Conservation (phyloP, 1,140 invertebrate genomes). For the Drosophila repletoides region DNA sequence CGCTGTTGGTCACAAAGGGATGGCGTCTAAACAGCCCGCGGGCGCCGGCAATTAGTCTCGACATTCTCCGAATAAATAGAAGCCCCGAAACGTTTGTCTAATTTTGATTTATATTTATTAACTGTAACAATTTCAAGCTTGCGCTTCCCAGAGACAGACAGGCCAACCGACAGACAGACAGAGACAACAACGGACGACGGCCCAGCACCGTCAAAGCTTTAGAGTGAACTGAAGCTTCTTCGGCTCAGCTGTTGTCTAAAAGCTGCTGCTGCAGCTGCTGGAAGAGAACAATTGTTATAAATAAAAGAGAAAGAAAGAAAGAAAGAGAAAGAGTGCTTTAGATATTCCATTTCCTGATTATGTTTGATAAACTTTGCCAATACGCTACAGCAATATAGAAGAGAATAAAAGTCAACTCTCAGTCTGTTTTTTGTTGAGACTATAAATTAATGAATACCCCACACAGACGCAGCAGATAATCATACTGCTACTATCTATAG, state of each 20-base stretch:
- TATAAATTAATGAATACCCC: background rate
- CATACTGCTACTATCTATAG: background rate
- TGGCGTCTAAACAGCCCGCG: slow-evolving; percentile 82
- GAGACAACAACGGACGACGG: background rate
- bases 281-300: slow-evolving; percentile 23
- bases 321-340: background rate
- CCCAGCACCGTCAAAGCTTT: slow-evolving; percentile 32
- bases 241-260: slow-evolving; percentile 24
- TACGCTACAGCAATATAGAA: background rate
- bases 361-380: background rate
- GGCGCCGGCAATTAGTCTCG: slow-evolving; percentile 46
- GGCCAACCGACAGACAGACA: too few species aligned
- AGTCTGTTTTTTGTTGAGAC: background rate
- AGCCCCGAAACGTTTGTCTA: background rate
- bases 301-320: background rate
- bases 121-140: slow-evolving; percentile 19
- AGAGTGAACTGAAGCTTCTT: slow-evolving; percentile 20
- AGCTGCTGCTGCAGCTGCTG: background rate
- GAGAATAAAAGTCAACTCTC: background rate
- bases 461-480: background rate
- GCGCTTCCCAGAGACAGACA: too few species aligned
- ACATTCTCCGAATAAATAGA: slow-evolving; percentile 46
- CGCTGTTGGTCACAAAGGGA: slow-evolving; percentile 88
- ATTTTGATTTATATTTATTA: slow-evolving; percentile 38
- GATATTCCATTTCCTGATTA: slow-evolving; percentile 23